Conservation (phyloP, 2,113 vertebrate genomes). For the Festucalex cinctus region DNA sequence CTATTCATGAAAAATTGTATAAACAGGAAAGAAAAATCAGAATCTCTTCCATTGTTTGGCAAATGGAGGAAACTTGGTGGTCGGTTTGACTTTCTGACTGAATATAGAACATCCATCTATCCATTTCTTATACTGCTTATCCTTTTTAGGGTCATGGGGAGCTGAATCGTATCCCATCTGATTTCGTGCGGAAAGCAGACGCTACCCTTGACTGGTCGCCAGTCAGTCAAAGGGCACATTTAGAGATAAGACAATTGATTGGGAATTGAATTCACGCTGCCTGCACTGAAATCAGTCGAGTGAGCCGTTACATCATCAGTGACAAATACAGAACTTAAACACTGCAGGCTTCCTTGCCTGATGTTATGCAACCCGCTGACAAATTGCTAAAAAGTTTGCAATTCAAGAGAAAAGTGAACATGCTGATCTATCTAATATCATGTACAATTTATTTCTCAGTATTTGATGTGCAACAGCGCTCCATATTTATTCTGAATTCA, state of each 20-base stretch:
- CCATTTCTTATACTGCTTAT: background rate
- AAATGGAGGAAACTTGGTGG: background rate
- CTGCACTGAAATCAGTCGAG: background rate
- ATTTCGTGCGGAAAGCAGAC: background rate
- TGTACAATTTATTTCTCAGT: background rate
- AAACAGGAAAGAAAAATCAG: no score
- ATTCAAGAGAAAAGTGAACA: background rate
- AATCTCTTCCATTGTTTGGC: background rate
- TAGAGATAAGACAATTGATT: conserved; percentile 27
- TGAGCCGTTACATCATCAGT: background rate
- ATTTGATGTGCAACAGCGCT: background rate
- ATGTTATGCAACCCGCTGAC: background rate
- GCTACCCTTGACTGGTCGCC: background rate
- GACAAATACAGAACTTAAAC: background rate
- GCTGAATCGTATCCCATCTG: background rate
- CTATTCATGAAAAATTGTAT: background rate
- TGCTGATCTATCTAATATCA: background rate
- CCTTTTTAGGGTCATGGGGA: background rate
- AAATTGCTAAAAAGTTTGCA: background rate
- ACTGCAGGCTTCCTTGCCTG: background rate
- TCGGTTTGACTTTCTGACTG: background rate
- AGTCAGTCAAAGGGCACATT: background rate
- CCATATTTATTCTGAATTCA: background rate
- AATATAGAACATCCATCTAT: background rate
- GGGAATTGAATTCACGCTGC: conserved; percentile 47